Base-by-base conservation (phyloP, 2,113 vertebrate species). In the Sinocyclocheilus anophthalmus region DNA sequence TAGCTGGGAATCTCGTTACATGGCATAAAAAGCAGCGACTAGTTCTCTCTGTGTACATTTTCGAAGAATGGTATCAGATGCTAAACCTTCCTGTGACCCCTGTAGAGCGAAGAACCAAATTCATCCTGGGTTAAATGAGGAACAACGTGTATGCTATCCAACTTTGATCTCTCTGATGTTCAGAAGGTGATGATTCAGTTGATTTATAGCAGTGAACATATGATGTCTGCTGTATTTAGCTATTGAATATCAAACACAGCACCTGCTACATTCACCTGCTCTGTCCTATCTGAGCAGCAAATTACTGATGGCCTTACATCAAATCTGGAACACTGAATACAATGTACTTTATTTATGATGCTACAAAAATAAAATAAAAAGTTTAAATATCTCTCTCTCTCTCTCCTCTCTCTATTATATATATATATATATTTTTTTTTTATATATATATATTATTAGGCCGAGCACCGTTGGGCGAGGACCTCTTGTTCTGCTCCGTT, bases 1-100 rank as follows among this genome's bases (percentile, higher is more conserved):
- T 94, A 94, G 92, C 93, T 76, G 91, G 93, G 94, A 95, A 95
- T 95, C 94, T 94, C 92, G 91, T 95, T 95, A 95, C 95, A 95
- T 77, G 90, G 90, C 91, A 93, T 91, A 94, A 79, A 81, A 45
- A 67, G 61, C 61, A 67, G 77, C 1, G 61, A 67, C 50, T 59
- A 57, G 26, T 73, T 84, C n/a, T 65, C 59, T 88, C 55, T 81
- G 48, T 73, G 45, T 70, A 75, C 69, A 73, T 84, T 84, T 72
- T 72, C 33, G 18, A 84, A 73, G 48, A 84, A 73, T 59, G 50
- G 26, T 73, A 84, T 84, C 82, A 16, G 82, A 84, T 73, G 63
- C 69, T 73, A 73, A 57, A 63, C 30, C 18, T n/a, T 59, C 45
- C 33, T 76, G 57, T 79, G 69, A 63, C 59, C 77, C 48, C 30